phyloP scores from a whole-genome alignment of 92 coral and sea anemone species.

The Porites divaricata region DNA sequence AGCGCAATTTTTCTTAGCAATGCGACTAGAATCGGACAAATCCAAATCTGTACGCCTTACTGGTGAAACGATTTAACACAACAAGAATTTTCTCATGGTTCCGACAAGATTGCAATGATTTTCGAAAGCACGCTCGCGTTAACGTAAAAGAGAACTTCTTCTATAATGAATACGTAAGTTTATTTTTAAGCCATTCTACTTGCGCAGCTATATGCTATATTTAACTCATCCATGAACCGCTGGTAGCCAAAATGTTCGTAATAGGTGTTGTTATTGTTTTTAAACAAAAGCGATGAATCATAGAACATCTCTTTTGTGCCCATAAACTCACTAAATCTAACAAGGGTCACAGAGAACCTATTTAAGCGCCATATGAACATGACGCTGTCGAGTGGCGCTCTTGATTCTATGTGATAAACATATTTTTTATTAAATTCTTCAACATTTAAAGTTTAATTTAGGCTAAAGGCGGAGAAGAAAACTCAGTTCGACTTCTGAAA shows the following conservation, averaged over 20 bases:
- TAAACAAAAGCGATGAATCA: conserved; percentile 19
- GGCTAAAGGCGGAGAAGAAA: not conserved
- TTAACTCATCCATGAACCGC: not conserved
- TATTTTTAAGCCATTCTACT: not conserved
- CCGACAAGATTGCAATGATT: not conserved
- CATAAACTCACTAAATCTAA: conserved; percentile 7
- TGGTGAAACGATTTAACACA: too few species aligned
- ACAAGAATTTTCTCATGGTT: not conserved
- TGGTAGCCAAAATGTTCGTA: not conserved
- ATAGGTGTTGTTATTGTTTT: not conserved
- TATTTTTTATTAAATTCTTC: not conserved
- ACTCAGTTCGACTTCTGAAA: conserved; percentile 1
- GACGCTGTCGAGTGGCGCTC: not conserved
- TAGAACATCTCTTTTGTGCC: conserved; percentile 8
- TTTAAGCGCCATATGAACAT: not conserved
- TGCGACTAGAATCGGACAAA: not conserved
- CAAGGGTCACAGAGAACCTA: not conserved
- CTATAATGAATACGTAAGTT: not conserved
- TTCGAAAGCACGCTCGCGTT: not conserved
- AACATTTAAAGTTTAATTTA: conserved; percentile 3
- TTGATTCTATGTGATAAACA: not conserved
- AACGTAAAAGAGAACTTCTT: not conserved
- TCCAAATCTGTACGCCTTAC: not conserved
- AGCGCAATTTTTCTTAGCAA: too few species aligned
- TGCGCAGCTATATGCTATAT: not conserved